These are phyloP conservation scores for Conopomorpha cramerella DNA, from an alignment of 1,140 invertebrate species.

Conservation along the genomic window DNA sequence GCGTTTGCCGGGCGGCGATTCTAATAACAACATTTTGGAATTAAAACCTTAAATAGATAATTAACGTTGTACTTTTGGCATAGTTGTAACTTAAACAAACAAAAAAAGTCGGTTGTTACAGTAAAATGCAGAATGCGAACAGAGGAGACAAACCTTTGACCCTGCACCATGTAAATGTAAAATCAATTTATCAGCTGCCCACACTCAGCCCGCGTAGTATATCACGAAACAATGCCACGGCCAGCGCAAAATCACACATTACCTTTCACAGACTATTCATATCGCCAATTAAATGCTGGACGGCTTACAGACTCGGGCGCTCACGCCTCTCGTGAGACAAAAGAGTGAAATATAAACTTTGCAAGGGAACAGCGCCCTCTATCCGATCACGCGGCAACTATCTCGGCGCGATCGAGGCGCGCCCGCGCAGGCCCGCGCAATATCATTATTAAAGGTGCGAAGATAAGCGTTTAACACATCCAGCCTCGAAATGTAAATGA, in stretches of 20 bases:
- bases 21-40: too few species aligned
- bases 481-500: constrained; percentile 53
- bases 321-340: constrained; percentile 19
- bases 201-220: too few species aligned
- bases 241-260: not conserved
- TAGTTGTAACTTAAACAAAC: too few species aligned
- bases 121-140: too few species aligned
- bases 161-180: too few species aligned
- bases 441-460: constrained; percentile 51
- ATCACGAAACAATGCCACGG: too few species aligned
- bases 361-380: constrained; percentile 15
- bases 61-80: too few species aligned
- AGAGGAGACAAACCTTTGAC: too few species aligned
- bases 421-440: constrained; percentile 30
- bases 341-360: constrained; percentile 37
- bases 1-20: too few species aligned
- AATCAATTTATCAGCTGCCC: too few species aligned
- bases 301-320: constrained; percentile 22
- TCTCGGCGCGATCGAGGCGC: constrained; percentile 6
- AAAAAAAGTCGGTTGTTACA: too few species aligned
- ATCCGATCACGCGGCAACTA: constrained; percentile 7
- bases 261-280: not conserved
- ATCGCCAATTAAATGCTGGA: constrained; percentile 4
- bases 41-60: too few species aligned
- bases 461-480: constrained; percentile 20